Conservation (phyloP, 2,113 vertebrate species). For the Prietella phreatophila region DNA sequence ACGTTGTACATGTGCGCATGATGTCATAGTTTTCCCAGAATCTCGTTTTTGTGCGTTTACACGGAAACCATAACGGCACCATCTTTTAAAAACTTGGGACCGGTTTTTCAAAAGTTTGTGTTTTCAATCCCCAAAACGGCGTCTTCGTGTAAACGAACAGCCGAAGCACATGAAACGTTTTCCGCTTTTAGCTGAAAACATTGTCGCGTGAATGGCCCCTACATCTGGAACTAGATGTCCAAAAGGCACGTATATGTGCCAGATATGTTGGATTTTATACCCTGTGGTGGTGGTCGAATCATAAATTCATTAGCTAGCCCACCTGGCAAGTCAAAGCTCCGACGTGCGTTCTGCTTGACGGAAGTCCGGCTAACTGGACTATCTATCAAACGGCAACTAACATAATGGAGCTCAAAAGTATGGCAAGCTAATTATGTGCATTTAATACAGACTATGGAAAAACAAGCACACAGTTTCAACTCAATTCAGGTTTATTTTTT, state of each 20-base stretch:
- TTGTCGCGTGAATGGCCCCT: too few species aligned
- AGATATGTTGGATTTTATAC: background rate
- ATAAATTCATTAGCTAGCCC: background rate
- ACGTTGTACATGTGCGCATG: too few species aligned
- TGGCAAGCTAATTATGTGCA: background rate
- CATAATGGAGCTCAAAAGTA: background rate
- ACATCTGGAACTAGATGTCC: background rate
- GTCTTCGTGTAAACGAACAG: too few species aligned
- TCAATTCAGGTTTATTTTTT: too few species aligned
- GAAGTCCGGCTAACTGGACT: background rate
- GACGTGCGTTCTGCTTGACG: background rate
- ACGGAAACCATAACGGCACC: too few species aligned
- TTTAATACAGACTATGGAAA: background rate
- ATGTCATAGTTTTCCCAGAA: too few species aligned
- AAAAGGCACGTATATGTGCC: background rate
- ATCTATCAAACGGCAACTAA: background rate
- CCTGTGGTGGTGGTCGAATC: background rate
- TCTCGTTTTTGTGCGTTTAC: too few species aligned
- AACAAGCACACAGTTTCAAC: background rate
- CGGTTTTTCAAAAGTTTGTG: too few species aligned
- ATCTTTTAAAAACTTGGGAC: too few species aligned
- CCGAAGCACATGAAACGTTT: too few species aligned
- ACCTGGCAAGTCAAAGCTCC: background rate
- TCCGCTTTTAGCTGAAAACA: too few species aligned
- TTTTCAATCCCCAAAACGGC: too few species aligned